These are phyloP conservation scores for Falco novaeseelandiae DNA, from an alignment of 2,797 vertebrate genomes.

Conservation along the genomic window DNA sequence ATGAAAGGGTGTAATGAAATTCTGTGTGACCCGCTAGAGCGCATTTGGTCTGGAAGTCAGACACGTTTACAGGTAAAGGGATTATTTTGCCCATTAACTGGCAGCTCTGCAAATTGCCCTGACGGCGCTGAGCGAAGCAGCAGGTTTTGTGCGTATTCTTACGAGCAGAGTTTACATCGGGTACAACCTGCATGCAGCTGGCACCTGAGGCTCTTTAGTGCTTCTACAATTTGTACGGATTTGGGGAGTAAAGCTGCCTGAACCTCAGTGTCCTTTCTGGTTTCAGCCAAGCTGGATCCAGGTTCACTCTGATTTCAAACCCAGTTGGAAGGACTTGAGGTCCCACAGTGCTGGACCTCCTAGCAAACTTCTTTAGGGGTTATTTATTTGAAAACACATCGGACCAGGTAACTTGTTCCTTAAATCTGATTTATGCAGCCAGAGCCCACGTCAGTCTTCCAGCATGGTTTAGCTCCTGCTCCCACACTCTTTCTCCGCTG, in stretches of 20 bases:
- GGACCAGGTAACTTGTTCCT: neutral
- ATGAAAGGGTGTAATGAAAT: neutral
- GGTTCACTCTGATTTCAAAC: neutral
- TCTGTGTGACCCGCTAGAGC: neutral
- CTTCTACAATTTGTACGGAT: neutral
- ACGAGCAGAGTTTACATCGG: neutral
- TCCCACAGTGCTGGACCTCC: neutral
- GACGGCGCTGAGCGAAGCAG: rapidly evolving
- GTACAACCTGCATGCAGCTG: rapidly evolving
- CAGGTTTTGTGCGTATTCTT: neutral
- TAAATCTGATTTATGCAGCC: neutral
- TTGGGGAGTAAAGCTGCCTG: neutral
- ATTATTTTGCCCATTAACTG: neutral
- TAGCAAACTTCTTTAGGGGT: neutral
- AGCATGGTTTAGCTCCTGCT: neutral
- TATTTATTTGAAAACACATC: neutral
- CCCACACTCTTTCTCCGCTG: neutral
- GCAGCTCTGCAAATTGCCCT: neutral
- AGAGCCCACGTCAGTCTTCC: neutral
- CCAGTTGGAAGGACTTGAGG: neutral
- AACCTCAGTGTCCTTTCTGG: neutral
- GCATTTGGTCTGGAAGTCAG: neutral
- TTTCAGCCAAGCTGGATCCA: neutral
- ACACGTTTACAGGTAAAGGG: neutral
- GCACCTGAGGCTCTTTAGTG: neutral